These are phyloP conservation scores for Campylomormyrus tamandua DNA, from an alignment of 2,113 vertebrate genomes.

Conservation along the genomic window DNA sequence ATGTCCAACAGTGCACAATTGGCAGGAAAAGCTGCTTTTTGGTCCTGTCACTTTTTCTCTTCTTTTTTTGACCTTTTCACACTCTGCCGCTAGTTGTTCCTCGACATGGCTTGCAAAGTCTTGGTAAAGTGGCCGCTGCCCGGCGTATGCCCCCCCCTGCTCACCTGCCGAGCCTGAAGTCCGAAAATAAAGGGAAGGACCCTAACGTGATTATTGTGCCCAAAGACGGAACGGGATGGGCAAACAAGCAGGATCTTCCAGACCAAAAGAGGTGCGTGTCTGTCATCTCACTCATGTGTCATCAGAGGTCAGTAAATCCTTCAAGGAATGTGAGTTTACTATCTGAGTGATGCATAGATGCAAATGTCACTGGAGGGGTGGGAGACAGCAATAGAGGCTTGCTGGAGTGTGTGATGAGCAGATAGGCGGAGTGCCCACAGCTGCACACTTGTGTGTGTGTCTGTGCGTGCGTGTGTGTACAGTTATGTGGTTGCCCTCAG, in stretches of 20 bases:
- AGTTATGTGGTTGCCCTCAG: background rate
- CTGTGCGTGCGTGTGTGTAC: background rate
- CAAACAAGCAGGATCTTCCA: constrained; percentile 98
- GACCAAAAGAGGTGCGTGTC: constrained; percentile 89
- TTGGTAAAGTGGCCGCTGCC: constrained; percentile 97
- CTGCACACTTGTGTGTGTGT: background rate
- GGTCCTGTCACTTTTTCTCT: background rate
- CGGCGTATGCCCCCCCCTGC: constrained; percentile 98
- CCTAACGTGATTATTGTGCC: constrained; percentile 98
- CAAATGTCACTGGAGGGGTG: background rate
- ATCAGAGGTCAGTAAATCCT: background rate
- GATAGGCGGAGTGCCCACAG: background rate
- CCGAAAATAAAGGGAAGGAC: constrained; percentile 99
- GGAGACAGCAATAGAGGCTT: background rate
- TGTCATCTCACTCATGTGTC: background rate
- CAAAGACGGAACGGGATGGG: constrained; percentile 99
- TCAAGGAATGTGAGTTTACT: background rate
- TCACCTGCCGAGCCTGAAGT: constrained; percentile 98
- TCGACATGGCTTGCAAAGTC: constrained; percentile 99
- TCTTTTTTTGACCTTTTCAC: constrained; percentile 10
- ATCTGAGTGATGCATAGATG: background rate
- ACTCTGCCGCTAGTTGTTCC: constrained; percentile 70
- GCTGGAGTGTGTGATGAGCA: background rate
- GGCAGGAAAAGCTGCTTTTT: background rate
- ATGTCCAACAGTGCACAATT: background rate